Evolutionary conservation across 2,797 vertebrate genomes (phyloP), one percentile per base, ranked within the genome.

Genomic region (Brachyrhaphis roseni): DNA sequence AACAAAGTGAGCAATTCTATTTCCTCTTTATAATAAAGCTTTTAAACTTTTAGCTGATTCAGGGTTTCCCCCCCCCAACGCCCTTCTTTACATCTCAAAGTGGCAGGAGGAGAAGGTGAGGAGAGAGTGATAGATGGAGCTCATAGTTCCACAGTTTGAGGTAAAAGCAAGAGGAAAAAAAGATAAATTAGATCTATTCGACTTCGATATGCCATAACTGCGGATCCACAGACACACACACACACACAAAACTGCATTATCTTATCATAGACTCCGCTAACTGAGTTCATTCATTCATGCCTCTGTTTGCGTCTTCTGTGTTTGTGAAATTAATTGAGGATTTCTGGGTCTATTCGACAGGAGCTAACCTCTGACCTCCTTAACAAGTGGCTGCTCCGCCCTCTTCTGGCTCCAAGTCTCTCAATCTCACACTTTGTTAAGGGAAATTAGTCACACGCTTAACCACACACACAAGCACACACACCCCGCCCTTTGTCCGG

Each of bases 321-420:
- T 93, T 92, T 95, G 92, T 34, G 87, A 94, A 94, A 95, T 96
- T 95, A 96, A 95, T 94, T 94, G 92, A 87, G 89, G 90, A 93
- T 95, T 93, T 94, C 93, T 93, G 89, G 88, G 89, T 92, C 93
- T 76, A 90, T 94, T 95, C 91, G 94, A 82, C 90, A 86, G 84
- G 83, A 81, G 47, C 45, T 90, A 90, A 95, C 95, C 95, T 89
- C 85, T 94, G 93, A 96, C 94, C 95, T 89, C 80, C 86, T 91
- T 93, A 94, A 95, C 93, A 95, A 95, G 93, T 78, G 87, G 89
- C 89, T 75, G 83, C 90, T 87, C 91, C 91, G 23, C 93, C 91
- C 88, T 86, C 82, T 84, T 83, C 88, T 74, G 89, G 89, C 89
- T 83, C 83, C 10, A 72, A 92, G 92, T 91, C 92, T 91, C 89